Conservation (phyloP, 2,113 vertebrate species). For the Embiotoca jacksoni region DNA sequence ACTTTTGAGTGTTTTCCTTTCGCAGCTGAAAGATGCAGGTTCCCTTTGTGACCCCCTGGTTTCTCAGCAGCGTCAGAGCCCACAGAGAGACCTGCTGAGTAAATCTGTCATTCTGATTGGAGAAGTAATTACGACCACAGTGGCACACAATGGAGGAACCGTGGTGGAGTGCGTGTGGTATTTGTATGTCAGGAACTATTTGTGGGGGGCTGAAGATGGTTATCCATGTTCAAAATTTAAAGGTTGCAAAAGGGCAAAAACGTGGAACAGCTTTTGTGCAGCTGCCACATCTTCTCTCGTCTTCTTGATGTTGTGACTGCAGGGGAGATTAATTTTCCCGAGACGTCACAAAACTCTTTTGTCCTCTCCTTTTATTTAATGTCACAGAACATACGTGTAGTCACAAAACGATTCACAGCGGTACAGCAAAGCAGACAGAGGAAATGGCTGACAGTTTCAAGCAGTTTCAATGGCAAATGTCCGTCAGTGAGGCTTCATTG, state of each 20-base stretch:
- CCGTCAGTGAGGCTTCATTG: background rate
- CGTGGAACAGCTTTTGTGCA: slow-evolving; percentile 40
- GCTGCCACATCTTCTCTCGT: slow-evolving; percentile 18
- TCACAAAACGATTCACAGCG: slow-evolving; percentile 40
- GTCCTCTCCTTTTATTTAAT: slow-evolving; percentile 69
- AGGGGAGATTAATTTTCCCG: slow-evolving; percentile 42
- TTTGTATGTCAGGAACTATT: slow-evolving; percentile 50
- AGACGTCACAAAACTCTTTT: slow-evolving; percentile 49
- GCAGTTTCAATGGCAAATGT: slow-evolving; percentile 15
- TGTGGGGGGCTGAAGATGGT: slow-evolving; percentile 38
- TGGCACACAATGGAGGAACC: slow-evolving; percentile 27
- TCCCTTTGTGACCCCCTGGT: slow-evolving; percentile 8
- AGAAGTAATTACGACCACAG: slow-evolving; percentile 48
- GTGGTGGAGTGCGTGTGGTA: slow-evolving; percentile 14
- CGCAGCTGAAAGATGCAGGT: background rate
- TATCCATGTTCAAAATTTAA: slow-evolving; percentile 60
- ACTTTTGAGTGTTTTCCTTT: slow-evolving; percentile 26
- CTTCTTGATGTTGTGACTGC: background rate
- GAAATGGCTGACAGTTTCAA: slow-evolving; percentile 1
- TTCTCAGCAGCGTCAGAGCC: background rate
- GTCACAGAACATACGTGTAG: slow-evolving; percentile 51
- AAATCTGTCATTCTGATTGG: slow-evolving; percentile 24
- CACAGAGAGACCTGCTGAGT: background rate
- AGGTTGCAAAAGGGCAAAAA: slow-evolving; percentile 77
- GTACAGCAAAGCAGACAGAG: slow-evolving; percentile 26